phyloP scores from a whole-genome alignment of 2,888 invertebrate species.

The Frankliniella intonsa region DNA sequence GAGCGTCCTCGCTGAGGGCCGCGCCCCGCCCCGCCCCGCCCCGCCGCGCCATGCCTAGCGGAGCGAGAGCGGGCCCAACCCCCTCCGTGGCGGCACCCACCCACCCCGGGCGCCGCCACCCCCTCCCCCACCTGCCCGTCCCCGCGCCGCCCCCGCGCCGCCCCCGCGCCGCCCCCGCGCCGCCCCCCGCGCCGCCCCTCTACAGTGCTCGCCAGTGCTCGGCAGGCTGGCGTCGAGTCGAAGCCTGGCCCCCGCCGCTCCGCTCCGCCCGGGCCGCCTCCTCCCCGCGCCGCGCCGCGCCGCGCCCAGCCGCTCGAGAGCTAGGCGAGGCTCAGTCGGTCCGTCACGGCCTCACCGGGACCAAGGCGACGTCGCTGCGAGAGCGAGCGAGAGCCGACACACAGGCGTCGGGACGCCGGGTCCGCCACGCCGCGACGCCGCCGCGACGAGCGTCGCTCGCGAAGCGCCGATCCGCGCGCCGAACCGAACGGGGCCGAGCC shows the following conservation, averaged over 20 bases:
- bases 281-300: neutral
- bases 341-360: no score
- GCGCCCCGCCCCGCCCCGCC: constrained; percentile 20
- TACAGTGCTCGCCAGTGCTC: neutral
- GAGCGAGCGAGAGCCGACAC: neutral
- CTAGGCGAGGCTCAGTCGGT: neutral
- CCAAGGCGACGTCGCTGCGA: neutral
- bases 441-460: neutral
- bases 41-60: neutral
- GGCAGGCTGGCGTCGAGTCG: neutral
- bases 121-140: neutral
- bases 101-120: neutral
- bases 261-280: neutral
- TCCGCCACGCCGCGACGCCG: constrained; percentile 5
- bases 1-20: constrained; percentile 22
- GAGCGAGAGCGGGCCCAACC: constrained; percentile 12
- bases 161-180: neutral
- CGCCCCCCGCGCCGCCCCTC: neutral
- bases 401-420: neutral
- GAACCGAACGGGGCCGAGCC: neutral
- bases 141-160: neutral
- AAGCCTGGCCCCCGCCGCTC: neutral
- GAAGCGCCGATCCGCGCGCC: neutral
- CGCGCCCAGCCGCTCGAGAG: neutral
- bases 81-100: neutral